phyloP scores from a whole-genome alignment of 35 echinoderm and acorn worm genomes.

The Strongylocentrotus purpuratus region DNA sequence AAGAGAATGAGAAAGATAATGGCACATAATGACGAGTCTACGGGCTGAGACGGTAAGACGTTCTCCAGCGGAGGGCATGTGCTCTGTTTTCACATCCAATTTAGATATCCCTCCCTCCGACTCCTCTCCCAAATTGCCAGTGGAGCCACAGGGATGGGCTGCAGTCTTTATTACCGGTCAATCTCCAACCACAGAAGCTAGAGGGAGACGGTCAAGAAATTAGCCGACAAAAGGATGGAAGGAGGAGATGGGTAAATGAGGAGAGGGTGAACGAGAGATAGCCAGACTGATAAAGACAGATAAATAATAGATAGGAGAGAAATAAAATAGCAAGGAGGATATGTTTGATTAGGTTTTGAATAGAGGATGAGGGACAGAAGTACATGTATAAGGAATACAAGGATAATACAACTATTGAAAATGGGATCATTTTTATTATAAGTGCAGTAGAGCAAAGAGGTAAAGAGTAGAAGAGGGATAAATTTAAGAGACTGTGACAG shows the following conservation, averaged over 20 bases:
- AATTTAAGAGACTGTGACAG: no score
- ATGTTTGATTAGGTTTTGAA: not conserved
- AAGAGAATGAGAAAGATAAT: not conserved
- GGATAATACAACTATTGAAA: not conserved
- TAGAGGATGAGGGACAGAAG: not conserved
- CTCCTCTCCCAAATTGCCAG: not conserved
- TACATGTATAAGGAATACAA: not conserved
- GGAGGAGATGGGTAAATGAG: not conserved
- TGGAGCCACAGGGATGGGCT: not conserved
- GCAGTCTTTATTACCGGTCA: not conserved
- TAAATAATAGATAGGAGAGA: not conserved
- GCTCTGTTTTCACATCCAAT: not conserved
- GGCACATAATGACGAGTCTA: no score
- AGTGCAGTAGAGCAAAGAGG: not conserved
- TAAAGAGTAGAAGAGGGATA: not conserved
- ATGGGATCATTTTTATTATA: not conserved
- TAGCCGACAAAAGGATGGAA: not conserved
- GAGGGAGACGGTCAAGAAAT: not conserved
- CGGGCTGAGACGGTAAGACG: not conserved
- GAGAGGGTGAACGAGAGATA: not conserved
- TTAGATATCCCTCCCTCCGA: not conserved
- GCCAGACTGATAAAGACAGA: not conserved
- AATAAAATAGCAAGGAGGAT: not conserved
- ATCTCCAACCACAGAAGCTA: not conserved
- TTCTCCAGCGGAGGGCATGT: not conserved